Base-by-base conservation (phyloP, 2,113 vertebrate genomes). In the Clarias macrocephalus region DNA sequence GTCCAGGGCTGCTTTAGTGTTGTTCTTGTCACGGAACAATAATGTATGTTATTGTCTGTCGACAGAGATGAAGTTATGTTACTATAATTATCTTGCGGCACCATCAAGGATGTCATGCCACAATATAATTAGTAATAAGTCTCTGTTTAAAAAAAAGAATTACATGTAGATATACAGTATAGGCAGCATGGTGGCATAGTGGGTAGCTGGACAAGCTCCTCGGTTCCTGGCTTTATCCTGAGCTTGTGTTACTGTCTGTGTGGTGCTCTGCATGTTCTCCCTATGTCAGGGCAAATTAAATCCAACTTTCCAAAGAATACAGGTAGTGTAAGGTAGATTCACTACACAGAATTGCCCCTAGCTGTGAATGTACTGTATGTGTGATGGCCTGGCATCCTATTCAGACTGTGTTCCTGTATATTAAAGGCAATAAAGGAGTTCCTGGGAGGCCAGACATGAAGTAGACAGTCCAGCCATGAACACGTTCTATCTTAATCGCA, bases 21-120 rank as follows among this genome's bases (percentile, higher is more conserved):
- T 75, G 18, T 37, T 21, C 10, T 11, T 76, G 52, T 89, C 25
- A 83, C 10, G 21, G 37, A 28, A 83, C 15, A 37, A 87, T 82
- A 82, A 82, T 85, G 4, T 8, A 37, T 56, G 73, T 82, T 70
- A 3, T 68, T 18, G 52, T 42, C 37, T 82, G 48, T 86, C 4
- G 88, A 23, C 52, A 81, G 28, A 59, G 57, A 42, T 87, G 63
- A 15, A 82, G 8, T 68, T 33, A 73, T 72, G 48, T 68, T 42
- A 84, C 76, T 68, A 25, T 73, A 3, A 83, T 88, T 68, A 87
- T 88, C 85, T 84, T 90, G 81, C 84, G 75, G 85, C 83, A 81
- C 72, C 21, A 60, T 54, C 72, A 52, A 76, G 33, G 72, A 80
- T 80, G 62, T 66, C 66, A 54, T 79, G 83, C 80, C 7, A 2